These are phyloP conservation scores for Enchytraeus crypticus DNA, from an alignment of 2,888 invertebrate species.

Conservation along the genomic window DNA sequence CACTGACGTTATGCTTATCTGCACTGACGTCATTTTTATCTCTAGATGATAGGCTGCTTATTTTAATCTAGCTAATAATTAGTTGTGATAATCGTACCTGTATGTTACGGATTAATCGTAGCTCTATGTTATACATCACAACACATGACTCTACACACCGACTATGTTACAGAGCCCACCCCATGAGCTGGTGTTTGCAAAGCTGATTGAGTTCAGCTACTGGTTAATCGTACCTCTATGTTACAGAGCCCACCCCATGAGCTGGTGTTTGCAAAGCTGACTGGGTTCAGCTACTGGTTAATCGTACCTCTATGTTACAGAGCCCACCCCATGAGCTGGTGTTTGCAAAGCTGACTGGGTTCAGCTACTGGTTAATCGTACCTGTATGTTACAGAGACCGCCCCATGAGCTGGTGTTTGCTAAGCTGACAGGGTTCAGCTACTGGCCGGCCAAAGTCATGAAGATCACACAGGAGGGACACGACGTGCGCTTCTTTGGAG, in stretches of 20 bases:
- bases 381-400: constrained; percentile 51
- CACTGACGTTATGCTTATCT: too few species aligned
- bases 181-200: constrained; percentile 71
- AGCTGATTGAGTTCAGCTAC: constrained; percentile 64
- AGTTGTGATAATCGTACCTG: too few species aligned
- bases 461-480: constrained; percentile 55
- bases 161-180: constrained; percentile 53
- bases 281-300: constrained; percentile 68
- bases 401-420: constrained; percentile 72
- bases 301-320: constrained; percentile 35
- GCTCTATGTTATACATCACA: too few species aligned
- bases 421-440: constrained; percentile 65
- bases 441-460: constrained; percentile 74
- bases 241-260: constrained; percentile 60
- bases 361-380: constrained; percentile 67
- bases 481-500: constrained; percentile 73
- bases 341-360: constrained; percentile 71
- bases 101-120: too few species aligned
- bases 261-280: constrained; percentile 71
- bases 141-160: neutral
- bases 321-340: constrained; percentile 67
- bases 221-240: too few species aligned
- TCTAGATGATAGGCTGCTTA: too few species aligned
- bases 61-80: too few species aligned
- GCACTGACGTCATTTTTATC: too few species aligned